Evolutionary conservation across 2,113 vertebrate genomes (phyloP), one percentile per base, ranked within the genome.

Genomic region (Pipra filicauda): DNA sequence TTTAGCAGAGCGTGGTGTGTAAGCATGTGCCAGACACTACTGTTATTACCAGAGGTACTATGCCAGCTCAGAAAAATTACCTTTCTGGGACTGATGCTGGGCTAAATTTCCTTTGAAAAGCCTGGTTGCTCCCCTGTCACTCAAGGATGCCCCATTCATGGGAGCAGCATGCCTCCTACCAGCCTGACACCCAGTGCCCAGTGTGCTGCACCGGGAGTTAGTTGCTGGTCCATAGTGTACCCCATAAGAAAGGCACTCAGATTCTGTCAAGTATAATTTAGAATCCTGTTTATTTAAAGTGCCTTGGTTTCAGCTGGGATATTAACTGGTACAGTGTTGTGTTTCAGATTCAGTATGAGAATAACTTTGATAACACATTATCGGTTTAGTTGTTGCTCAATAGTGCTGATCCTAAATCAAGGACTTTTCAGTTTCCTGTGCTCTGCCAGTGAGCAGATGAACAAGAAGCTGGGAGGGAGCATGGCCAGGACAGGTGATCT

Each of bases 221-320:
- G 16, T 24, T 37, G 20, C 57, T 79, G 69, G 20, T 46, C 18
- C 2, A 0, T 57, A 39, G 39, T 0, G 0, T 15, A 39, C 8
- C 5, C 30, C 21, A 4, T 20, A 37, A 49, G 21, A 84, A 89
- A 43, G 21, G 11, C 27, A 65, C 6, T 48, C 64, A 70, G 26
- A n/a, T 6, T 43, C 44, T 37, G 9, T 61, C 22, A 81, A 58
- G 9, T 39, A 18, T 33, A 0, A 44, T 69, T 79, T 61, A 7
- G 75, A 94, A 76, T 61, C 24, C 16, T 48, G 3, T 43, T 85
- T 57, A 30, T 72, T 55, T 51, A 64, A n/a, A 74, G 27, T 48
- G 24, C 11, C 46, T 75, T 30, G 13, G 46, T 82, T 75, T 48
- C 62, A 61, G 21, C 39, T 41, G 30, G 28, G 59, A 17, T 26